Percentiles rank a stretch among this genome's conserved stretches.
Conservation (phyloP, 2,113 vertebrate species). For the Gracilinanus agilis region DNA sequence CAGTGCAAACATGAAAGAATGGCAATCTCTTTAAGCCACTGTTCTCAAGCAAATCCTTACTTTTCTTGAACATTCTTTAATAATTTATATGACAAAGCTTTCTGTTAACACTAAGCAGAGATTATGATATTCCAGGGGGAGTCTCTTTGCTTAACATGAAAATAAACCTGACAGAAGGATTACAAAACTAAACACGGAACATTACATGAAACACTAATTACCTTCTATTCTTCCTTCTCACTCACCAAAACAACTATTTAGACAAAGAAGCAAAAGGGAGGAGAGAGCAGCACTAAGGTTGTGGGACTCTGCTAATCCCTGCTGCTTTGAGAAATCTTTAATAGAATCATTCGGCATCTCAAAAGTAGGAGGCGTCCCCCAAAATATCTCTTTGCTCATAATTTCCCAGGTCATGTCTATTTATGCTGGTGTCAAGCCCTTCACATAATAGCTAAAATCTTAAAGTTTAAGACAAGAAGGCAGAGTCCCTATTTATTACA, state of each 20-base stretch:
- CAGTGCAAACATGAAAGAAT: constrained; percentile 32
- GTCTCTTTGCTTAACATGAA: constrained; percentile 85
- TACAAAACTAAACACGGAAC: constrained; percentile 88
- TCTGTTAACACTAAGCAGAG: constrained; percentile 78
- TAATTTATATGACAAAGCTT: constrained; percentile 77
- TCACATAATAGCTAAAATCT: constrained; percentile 50
- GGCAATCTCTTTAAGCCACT: constrained; percentile 44
- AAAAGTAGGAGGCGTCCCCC: constrained; percentile 55
- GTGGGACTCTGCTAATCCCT: constrained; percentile 81
- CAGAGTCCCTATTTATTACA: neutral
- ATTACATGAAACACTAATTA: constrained; percentile 89
- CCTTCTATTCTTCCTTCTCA: constrained; percentile 86
- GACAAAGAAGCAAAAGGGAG: constrained; percentile 82
- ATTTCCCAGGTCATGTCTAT: constrained; percentile 61
- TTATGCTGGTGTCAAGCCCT: constrained; percentile 53
- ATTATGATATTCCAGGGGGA: constrained; percentile 88
- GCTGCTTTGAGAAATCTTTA: constrained; percentile 85
- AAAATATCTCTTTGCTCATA: constrained; percentile 57
- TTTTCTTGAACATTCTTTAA: constrained; percentile 65
- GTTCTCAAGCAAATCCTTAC: constrained; percentile 58
- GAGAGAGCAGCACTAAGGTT: constrained; percentile 80
- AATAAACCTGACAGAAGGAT: constrained; percentile 87
- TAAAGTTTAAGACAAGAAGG: neutral
- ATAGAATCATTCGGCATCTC: constrained; percentile 81
- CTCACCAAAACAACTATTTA: constrained; percentile 88